These are phyloP conservation scores for Allolobophora icterica DNA, from an alignment of 2,888 invertebrate genomes.

Conservation along the genomic window DNA sequence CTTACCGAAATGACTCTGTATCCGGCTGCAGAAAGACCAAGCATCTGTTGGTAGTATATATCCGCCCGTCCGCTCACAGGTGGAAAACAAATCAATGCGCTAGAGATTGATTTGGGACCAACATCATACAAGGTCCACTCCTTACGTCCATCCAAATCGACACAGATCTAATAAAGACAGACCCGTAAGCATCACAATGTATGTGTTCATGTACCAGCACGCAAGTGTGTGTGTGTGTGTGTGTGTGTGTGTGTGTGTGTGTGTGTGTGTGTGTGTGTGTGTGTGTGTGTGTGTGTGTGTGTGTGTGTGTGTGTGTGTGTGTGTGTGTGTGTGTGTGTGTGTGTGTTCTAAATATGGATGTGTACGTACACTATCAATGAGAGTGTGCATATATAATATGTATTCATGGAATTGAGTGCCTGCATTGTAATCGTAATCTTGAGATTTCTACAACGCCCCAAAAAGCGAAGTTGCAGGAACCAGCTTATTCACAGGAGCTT, in stretches of 20 bases:
- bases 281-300: background rate
- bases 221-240: background rate
- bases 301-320: background rate
- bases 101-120: constrained; percentile 79
- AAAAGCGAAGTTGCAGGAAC: too few relatives aligned
- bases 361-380: background rate
- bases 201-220: background rate
- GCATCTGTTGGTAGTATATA: constrained; percentile 82
- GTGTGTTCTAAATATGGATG: too few relatives aligned
- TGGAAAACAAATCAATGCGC: constrained; percentile 83
- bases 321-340: background rate
- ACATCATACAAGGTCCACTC: constrained; percentile 89
- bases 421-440: too few relatives aligned
- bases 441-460: too few relatives aligned
- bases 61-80: constrained; percentile 89
- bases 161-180: constrained; percentile 64
- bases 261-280: background rate
- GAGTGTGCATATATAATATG: too few relatives aligned
- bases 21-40: constrained; percentile 80
- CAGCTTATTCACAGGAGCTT: too few relatives aligned
- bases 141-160: constrained; percentile 74
- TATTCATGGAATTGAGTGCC: too few relatives aligned
- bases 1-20: constrained; percentile 80
- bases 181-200: background rate
- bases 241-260: background rate